A percentile compares a stretch with the other conserved stretches of the same genome.
Evolutionary conservation across 1,140 invertebrate species (phyloP).

Genomic region (Dryas iulia): DNA sequence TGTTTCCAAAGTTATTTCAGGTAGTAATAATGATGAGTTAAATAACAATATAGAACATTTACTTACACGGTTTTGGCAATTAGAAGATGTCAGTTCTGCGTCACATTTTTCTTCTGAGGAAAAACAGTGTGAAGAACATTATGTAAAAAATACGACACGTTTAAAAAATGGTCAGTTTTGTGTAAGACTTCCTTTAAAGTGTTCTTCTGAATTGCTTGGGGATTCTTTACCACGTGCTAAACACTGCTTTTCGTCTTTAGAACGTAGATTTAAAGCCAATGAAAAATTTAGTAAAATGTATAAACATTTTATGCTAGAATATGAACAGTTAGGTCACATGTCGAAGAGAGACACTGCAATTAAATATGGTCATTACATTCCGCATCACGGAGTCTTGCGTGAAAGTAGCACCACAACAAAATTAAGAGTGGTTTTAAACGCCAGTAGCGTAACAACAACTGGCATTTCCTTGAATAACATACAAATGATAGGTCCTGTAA

Average conservation of each 20-base stretch:
- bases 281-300: conserved; percentile 28
- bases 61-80: conserved; percentile 30
- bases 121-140: conserved; percentile 38
- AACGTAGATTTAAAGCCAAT: conserved; percentile 28
- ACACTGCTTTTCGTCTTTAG: conserved; percentile 31
- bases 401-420: conserved; percentile 28
- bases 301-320: conserved; percentile 38
- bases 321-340: conserved; percentile 36
- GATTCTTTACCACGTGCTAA: conserved; percentile 25
- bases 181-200: conserved; percentile 33
- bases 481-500: conserved; percentile 24
- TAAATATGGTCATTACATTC: conserved; percentile 17
- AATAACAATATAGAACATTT: neutral
- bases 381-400: conserved; percentile 26
- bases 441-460: conserved; percentile 13
- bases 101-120: conserved; percentile 32
- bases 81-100: conserved; percentile 30
- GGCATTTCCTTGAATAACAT: conserved; percentile 22
- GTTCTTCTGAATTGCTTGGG: conserved; percentile 13
- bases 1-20: neutral
- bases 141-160: conserved; percentile 31
- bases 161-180: conserved; percentile 30
- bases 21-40: neutral
- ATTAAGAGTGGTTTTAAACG: conserved; percentile 30
- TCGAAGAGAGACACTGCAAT: conserved; percentile 11